Conservation (phyloP, 2,113 vertebrate species). For the Chiloscyllium plagiosum region DNA sequence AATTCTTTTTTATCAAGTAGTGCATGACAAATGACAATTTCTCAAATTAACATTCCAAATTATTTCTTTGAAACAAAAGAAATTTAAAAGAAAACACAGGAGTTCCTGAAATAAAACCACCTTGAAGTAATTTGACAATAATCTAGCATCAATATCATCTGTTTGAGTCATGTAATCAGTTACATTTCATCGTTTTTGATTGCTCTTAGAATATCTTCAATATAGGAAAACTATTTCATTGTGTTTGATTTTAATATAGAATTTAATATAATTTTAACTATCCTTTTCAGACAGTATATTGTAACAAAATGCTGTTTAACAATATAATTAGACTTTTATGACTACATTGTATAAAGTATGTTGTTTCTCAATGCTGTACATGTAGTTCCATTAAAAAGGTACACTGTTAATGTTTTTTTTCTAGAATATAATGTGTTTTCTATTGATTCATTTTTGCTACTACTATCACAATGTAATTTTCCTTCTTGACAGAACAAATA, state of each 20-base stretch:
- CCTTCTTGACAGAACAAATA: not conserved
- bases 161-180: not conserved
- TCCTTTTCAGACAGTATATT: slow-evolving; percentile 4
- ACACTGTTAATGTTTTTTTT: not conserved
- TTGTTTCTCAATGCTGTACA: not conserved
- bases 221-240: not conserved
- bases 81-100: not conserved
- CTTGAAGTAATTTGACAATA: not conserved
- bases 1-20: not conserved
- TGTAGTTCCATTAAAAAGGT: not conserved
- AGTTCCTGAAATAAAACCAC: not conserved
- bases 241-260: slow-evolving; percentile 5
- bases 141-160: not conserved
- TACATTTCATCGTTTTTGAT: not conserved
- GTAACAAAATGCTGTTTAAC: not conserved
- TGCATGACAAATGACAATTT: not conserved
- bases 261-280: not conserved
- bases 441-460: not conserved
- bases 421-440: slow-evolving; percentile 33
- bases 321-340: slow-evolving; percentile 20
- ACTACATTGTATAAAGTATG: slow-evolving; percentile 12
- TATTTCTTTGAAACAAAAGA: not conserved
- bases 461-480: not conserved
- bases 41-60: not conserved
- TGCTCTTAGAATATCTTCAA: not conserved